phyloP scores from a whole-genome alignment of 2,113 vertebrate species.

The Saimiri boliviensis region DNA sequence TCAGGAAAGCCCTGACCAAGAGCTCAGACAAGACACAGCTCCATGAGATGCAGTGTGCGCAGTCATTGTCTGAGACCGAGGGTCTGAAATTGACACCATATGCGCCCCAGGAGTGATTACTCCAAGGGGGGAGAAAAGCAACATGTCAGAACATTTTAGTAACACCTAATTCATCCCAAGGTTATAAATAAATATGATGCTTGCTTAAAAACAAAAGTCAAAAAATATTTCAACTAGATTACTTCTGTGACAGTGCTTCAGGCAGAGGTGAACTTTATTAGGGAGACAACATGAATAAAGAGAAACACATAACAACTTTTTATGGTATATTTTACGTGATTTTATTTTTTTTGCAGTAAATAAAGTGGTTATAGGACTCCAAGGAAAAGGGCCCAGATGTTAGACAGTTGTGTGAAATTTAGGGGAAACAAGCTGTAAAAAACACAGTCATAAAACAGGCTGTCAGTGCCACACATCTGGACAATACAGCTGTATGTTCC shows the following conservation, averaged over 20 bases:
- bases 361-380: conserved; percentile 86
- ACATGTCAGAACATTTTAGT: conserved; percentile 83
- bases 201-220: conserved; percentile 83
- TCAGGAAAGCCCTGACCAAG: conserved; percentile 62
- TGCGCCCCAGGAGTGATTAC: conserved; percentile 79
- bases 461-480: conserved; percentile 89
- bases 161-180: conserved; percentile 84
- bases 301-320: conserved; percentile 82
- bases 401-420: conserved; percentile 87
- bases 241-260: conserved; percentile 75
- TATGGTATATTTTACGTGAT: conserved; percentile 82
- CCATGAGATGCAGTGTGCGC: conserved; percentile 61
- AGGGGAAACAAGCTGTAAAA: conserved; percentile 90
- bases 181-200: conserved; percentile 84
- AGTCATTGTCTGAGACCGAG: conserved; percentile 75
- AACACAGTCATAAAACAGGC: conserved; percentile 85
- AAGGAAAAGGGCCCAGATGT: conserved; percentile 88
- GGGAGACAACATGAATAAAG: conserved; percentile 78
- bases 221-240: conserved; percentile 80
- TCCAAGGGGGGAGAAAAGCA: conserved; percentile 79
- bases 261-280: conserved; percentile 80
- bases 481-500: conserved; percentile 87
- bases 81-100: conserved; percentile 85
- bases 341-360: conserved; percentile 87
- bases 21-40: conserved; percentile 79